Evolutionary conservation across 2,113 vertebrate species (phyloP), one percentile per base, ranked within the genome.

Genomic region (Siphamia tubifer): DNA sequence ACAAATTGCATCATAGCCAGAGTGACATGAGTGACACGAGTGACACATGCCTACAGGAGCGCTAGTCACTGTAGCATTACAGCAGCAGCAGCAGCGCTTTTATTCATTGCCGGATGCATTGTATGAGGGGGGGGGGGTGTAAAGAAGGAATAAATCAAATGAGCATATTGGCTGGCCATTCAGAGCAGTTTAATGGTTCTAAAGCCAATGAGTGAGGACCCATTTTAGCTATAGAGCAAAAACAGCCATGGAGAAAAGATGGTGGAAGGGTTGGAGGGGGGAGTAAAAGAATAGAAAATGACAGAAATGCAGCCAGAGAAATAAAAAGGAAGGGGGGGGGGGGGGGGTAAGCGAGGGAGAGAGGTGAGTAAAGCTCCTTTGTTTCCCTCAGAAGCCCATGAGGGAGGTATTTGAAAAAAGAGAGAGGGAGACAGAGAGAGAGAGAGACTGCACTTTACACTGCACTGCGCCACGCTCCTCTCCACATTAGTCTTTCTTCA

Each of bases 391-490:
- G 61, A 80, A 88, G 74, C 15, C 74, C 77, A 73, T 24, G 76
- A 88, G 77, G 83, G 79, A 83, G 63, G 72, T 38, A 70, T 85
- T 56, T 79, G 79, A 76, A 58, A 69, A 75, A 58, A 69, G 73
- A 54, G 53, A 82, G 31, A 39, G 51, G 66, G 44, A 43, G 40
- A 57, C 19, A 61, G 53, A 72, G 42, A 45, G 44, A 83, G 43
- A 69, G 69, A 65, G 64, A 66, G 75, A 40, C 56, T 48, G 69
- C 35, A 61, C 83, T 70, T 86, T 79, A 83, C 82, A 86, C 86
- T 87, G 87, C 88, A 90, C 75, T 90, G 88, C 87, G 60, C 85
- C 86, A 87, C 74, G 58, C 73, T 81, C 79, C 75, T 68, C 68
- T 62, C 79, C 81, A 74, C 65, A 81, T 68, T 80, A 84, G 74